Base-by-base conservation (phyloP, 2,888 invertebrate species). In the Apodemia duryi region DNA sequence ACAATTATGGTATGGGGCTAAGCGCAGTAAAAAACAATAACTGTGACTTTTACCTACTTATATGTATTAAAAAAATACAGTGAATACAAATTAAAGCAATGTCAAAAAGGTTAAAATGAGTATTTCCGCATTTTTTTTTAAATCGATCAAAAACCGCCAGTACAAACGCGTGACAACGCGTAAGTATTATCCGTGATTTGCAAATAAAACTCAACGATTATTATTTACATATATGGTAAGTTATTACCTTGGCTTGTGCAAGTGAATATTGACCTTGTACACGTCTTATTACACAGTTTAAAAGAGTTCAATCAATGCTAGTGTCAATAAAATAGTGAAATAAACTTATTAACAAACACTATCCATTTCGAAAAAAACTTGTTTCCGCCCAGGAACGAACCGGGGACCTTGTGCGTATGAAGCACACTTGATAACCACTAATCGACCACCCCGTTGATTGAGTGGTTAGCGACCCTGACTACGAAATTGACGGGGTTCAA, bases 391-490 rank as follows among this genome's bases (percentile, higher is more conserved):
- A 93, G 94, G 94, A 93, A 94, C 93, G 93, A 93, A 94, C 94
- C 94, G 94, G 93, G 94, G 94, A 86, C 93, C 93, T 94, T 94
- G 94, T 94, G 94, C 94, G 94, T 95, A 94, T 94, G 94, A 95
- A 94, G 95, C 94, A 95, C 94, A 95, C 94, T 94, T 94, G 94
- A 94, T 94, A 94, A 94, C 94, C 94, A 93, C 94, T 94, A 94
- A 21, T 21, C 21, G 21, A 21, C 21, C 21, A 21, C 21, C 21
- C 21, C 21, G 21, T 21, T 21, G 21, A 21, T 21, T 21, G 21
- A 21, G 21, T 21, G 21, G 21, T 21, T 21, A 21, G 21, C 21
- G 21, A 21, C 21, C 21, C 21, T 21, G 21, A 21, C 21, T 21
- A 21, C 21, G 21, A 21, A 21, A 21, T 21, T 21, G 21, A 21